Conservation (phyloP, 2,797 vertebrate species). For the Sylvilagus floridanus region DNA sequence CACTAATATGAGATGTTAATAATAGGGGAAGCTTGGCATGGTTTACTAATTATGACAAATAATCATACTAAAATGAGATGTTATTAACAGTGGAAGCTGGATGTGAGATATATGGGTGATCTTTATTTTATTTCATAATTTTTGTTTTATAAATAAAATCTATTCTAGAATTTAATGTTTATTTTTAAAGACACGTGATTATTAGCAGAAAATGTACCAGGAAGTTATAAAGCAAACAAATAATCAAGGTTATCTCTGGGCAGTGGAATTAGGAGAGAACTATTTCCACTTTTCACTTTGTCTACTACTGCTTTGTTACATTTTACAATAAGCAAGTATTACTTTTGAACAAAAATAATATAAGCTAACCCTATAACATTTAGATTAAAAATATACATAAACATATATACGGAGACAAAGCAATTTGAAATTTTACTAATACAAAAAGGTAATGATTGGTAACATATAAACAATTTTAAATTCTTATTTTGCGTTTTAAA, state of each 20-base stretch:
- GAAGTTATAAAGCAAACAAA: constrained; percentile 37
- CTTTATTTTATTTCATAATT: too few species aligned
- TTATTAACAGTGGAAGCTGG: too few species aligned
- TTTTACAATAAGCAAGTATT: background rate
- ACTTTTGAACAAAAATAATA: constrained; percentile 10
- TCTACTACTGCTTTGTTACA: background rate
- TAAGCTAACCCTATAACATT: background rate
- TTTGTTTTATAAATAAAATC: too few species aligned
- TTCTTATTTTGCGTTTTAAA: background rate
- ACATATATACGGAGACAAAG: background rate
- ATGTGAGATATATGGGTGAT: too few species aligned
- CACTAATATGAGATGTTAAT: too few species aligned
- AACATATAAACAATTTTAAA: background rate
- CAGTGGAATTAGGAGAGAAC: background rate
- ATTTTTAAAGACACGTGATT: background rate
- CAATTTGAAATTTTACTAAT: constrained; percentile 24
- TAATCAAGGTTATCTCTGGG: background rate
- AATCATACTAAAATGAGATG: too few species aligned
- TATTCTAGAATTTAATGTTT: too few species aligned
- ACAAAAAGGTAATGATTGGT: constrained; percentile 8
- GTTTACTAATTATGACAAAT: too few species aligned
- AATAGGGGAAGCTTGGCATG: too few species aligned
- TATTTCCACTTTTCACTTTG: constrained; percentile 47
- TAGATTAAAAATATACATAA: background rate
- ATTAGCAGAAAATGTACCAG: constrained; percentile 2